Conservation (phyloP, 92 coral and sea anemone genomes). For the Epizoanthus rinbou region DNA sequence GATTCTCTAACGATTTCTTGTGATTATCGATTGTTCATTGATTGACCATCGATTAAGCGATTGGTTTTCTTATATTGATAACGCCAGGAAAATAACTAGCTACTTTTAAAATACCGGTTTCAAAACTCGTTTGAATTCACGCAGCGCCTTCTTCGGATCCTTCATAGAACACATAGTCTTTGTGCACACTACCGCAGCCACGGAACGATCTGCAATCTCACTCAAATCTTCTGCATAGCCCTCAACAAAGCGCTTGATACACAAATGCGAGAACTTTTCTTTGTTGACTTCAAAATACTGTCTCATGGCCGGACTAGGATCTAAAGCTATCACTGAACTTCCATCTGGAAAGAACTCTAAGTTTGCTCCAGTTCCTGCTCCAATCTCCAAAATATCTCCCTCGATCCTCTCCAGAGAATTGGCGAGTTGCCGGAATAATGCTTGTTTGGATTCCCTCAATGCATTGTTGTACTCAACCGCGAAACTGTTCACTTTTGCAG, state of each 20-base stretch:
- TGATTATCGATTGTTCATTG: not conserved
- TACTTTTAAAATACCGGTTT: conserved; percentile 14
- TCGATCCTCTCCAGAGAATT: conserved; percentile 44
- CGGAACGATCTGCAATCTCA: conserved; percentile 72
- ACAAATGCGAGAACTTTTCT: conserved; percentile 56
- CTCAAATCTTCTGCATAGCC: conserved; percentile 87
- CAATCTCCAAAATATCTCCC: conserved; percentile 94
- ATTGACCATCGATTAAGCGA: too few species aligned
- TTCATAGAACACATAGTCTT: conserved; percentile 84
- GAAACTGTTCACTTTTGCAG: conserved; percentile 63
- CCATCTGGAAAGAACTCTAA: conserved; percentile 83
- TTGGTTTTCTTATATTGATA: too few species aligned
- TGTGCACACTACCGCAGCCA: conserved; percentile 85
- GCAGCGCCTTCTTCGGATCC: conserved; percentile 63
- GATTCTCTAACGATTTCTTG: conserved; percentile 62
- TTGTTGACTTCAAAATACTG: conserved; percentile 65
- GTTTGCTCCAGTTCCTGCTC: conserved; percentile 97
- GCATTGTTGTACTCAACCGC: conserved; percentile 71
- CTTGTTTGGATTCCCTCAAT: conserved; percentile 63
- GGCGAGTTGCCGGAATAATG: conserved; percentile 65
- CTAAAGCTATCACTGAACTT: conserved; percentile 77
- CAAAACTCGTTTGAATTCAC: conserved; percentile 81
- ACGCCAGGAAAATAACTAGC: too few species aligned
- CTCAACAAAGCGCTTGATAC: conserved; percentile 62
- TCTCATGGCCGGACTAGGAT: conserved; percentile 87